Percentiles rank a stretch among this genome's conserved stretches.
Evolutionary conservation across 1,140 invertebrate genomes (phyloP).

Genomic region (Drosophila azteca): DNA sequence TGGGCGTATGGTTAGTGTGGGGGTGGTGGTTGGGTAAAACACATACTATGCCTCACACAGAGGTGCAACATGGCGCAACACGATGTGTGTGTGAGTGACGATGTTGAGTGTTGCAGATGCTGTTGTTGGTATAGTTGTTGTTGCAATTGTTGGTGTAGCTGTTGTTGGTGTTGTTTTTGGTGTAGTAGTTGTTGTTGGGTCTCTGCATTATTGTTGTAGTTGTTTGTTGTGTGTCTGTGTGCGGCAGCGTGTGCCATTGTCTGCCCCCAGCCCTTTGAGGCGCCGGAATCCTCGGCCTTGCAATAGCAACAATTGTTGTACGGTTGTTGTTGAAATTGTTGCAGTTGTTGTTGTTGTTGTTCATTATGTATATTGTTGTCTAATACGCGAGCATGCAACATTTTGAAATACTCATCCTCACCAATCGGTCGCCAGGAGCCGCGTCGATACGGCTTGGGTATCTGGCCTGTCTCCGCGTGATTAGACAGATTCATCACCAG

Average conservation of each 20-base stretch:
- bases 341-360: constrained; percentile 27
- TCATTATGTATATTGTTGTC: constrained; percentile 47
- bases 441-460: constrained; percentile 95
- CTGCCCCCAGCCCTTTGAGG: constrained; percentile 2
- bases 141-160: constrained; percentile 41
- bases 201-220: constrained; percentile 53
- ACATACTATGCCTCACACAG: constrained; percentile 83
- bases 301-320: constrained; percentile 57
- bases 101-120: constrained; percentile 45
- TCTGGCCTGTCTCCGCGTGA: constrained; percentile 97
- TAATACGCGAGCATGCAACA: constrained; percentile 83
- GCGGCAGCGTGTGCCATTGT: constrained; percentile 32
- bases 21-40: constrained; percentile 20
- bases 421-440: constrained; percentile 97
- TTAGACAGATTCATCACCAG: constrained; percentile 97
- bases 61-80: constrained; percentile 82
- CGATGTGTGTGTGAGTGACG: constrained; percentile 52
- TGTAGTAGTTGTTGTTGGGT: constrained; percentile 46
- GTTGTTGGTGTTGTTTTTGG: constrained; percentile 13
- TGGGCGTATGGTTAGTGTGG: neutral
- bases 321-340: constrained; percentile 31
- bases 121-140: constrained; percentile 40
- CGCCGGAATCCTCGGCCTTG: constrained; percentile 25
- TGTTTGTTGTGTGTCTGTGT: constrained; percentile 34
- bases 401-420: constrained; percentile 84